A percentile compares a stretch with the other conserved stretches of the same genome.
These are phyloP conservation scores for Parnassius orleans DNA, from an alignment of 2,888 invertebrate species.

Conservation along the genomic window DNA sequence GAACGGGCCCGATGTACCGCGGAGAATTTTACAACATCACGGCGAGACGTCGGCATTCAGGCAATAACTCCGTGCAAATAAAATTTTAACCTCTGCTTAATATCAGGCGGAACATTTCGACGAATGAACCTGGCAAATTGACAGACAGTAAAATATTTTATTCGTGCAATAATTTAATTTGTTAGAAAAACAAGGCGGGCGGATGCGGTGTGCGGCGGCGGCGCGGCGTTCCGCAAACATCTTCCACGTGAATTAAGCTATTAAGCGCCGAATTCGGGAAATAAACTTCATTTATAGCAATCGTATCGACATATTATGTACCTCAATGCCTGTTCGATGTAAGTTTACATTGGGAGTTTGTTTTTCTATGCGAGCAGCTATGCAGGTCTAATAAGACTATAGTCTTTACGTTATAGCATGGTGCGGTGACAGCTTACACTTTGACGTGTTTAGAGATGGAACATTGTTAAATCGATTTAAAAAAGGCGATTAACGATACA, in stretches of 20 bases:
- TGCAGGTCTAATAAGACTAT: no score
- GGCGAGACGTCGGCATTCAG: conserved; percentile 50
- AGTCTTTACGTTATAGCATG: no score
- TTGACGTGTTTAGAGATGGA: no score
- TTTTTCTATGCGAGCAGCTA: no score
- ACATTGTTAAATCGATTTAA: no score
- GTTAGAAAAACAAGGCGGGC: conserved; percentile 70
- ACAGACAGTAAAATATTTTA: conserved; percentile 81
- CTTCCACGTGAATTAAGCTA: conserved; percentile 76
- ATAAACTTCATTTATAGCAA: conserved; percentile 60
- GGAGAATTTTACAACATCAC: conserved; percentile 62
- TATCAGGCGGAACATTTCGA: conserved; percentile 65
- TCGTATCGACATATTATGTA: conserved; percentile 53
- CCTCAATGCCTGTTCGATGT: conserved; percentile 29
- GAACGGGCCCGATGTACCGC: conserved; percentile 51
- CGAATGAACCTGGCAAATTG: conserved; percentile 68
- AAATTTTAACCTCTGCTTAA: conserved; percentile 80
- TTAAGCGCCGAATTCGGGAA: conserved; percentile 66
- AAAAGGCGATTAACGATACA: no score
- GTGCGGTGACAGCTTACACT: no score
- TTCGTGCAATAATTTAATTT: conserved; percentile 77
- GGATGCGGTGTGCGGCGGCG: conserved; percentile 41
- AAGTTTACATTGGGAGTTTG: not conserved
- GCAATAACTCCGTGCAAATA: conserved; percentile 71
- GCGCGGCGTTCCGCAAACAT: conserved; percentile 58